Evolutionary conservation across 2,888 invertebrate genomes (phyloP).

Genomic region (Leuctra nigra): DNA sequence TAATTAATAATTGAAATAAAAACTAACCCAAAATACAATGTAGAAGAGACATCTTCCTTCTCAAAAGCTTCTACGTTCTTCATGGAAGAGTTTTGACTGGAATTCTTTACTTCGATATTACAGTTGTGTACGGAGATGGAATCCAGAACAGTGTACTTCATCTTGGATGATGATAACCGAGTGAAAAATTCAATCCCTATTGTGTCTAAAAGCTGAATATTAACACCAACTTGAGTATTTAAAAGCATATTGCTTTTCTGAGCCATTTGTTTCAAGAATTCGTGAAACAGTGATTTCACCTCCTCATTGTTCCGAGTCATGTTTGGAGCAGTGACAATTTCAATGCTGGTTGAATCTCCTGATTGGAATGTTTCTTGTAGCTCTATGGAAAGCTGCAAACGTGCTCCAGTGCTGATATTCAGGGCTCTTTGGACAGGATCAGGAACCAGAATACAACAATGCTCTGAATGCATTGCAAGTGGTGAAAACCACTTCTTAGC

Average conservation of each 20-base stretch:
- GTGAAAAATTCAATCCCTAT: no score
- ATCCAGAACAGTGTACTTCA: conserved; percentile 12
- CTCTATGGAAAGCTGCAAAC: neutral
- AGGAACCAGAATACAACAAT: neutral
- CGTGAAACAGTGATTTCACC: neutral
- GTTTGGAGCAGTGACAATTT: neutral
- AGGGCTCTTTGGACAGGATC: neutral
- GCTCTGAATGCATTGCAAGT: neutral
- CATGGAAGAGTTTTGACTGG: no score
- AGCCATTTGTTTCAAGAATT: neutral
- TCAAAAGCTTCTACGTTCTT: no score
- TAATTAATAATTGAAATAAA: no score
- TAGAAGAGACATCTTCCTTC: no score
- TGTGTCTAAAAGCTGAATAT: neutral
- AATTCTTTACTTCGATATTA: conserved; percentile 4
- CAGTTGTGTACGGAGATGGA: neutral
- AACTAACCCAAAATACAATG: no score
- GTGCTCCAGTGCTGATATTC: neutral
- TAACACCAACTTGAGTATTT: neutral
- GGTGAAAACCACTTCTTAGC: neutral
- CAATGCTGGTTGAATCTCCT: neutral
- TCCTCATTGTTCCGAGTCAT: neutral
- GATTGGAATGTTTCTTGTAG: neutral
- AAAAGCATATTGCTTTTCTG: neutral
- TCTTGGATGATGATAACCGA: neutral